Conservation (phyloP, 2,888 invertebrate genomes). For the Palloptera scutellata region DNA sequence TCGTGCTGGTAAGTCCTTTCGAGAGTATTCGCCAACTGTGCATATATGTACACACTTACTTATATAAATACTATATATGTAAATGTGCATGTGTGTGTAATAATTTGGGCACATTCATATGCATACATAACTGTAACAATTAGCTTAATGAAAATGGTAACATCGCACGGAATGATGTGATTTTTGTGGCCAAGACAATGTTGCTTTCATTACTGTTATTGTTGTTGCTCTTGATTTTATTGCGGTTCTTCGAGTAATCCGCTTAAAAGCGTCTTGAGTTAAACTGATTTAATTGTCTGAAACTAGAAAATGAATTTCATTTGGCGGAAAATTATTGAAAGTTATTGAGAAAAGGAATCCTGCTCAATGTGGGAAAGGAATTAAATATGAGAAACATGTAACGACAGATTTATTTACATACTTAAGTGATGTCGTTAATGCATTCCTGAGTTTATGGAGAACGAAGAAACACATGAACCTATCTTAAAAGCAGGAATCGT, state of each 20-base stretch:
- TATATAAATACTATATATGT: no score
- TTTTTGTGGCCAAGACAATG: neutral
- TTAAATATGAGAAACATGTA: no score
- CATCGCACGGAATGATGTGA: conserved; percentile 7
- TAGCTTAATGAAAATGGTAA: conserved; percentile 25
- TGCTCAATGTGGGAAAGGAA: no score
- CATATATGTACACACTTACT: neutral
- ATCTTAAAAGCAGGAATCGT: no score
- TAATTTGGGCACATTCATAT: neutral
- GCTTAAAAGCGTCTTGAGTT: neutral
- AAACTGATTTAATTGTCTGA: no score
- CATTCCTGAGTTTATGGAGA: no score
- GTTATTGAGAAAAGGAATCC: no score
- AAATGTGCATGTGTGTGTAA: neutral
- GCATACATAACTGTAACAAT: conserved; percentile 27
- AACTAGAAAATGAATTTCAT: no score
- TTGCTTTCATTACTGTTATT: neutral
- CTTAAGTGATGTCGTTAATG: no score
- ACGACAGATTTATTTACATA: no score
- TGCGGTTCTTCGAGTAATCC: neutral
- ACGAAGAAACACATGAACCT: no score
- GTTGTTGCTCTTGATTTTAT: neutral
- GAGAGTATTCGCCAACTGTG: conserved; percentile 14
- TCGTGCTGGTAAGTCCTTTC: conserved; percentile 15
- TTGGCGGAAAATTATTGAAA: no score